Percentiles rank a stretch among this genome's conserved stretches.
Conservation (phyloP, 2,888 invertebrate species). For the Hemicrepidius hirtus region DNA sequence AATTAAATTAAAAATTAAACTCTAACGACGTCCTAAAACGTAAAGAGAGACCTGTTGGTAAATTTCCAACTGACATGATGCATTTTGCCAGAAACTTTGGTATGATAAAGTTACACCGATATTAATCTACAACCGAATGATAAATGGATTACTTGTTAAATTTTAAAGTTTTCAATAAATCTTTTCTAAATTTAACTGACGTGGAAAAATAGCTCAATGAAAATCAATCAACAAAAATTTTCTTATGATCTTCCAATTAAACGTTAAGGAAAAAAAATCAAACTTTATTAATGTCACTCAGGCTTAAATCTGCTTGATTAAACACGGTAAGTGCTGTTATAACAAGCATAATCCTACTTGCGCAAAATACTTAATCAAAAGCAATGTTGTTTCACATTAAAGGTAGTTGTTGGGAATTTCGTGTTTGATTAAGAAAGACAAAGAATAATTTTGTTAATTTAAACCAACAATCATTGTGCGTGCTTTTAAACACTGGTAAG, state of each 20-base stretch:
- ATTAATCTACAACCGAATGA: slow-evolving; percentile 20
- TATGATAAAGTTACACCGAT: slow-evolving; percentile 17
- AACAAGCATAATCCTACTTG: slow-evolving; percentile 12
- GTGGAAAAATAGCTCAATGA: neutral
- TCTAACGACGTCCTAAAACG: neutral
- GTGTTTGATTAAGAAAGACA: too few relatives aligned
- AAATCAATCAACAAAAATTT: neutral
- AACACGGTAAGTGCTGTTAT: neutral
- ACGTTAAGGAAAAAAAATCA: neutral
- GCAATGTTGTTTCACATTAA: neutral
- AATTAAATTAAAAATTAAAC: neutral
- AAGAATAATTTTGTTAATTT: too few relatives aligned
- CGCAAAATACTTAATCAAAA: neutral
- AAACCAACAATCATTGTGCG: too few relatives aligned
- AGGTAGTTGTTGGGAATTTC: neutral
- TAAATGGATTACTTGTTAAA: slow-evolving; percentile 16
- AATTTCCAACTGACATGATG: slow-evolving; percentile 9
- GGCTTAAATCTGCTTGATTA: slow-evolving; percentile 21
- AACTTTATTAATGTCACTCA: slow-evolving; percentile 12
- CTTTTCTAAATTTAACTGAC: slow-evolving; percentile 11
- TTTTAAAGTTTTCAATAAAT: slow-evolving; percentile 7
- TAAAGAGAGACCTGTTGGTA: slow-evolving; percentile 6
- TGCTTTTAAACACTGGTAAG: too few relatives aligned
- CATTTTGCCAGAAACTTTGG: neutral
- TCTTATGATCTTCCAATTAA: neutral